phyloP scores from a whole-genome alignment of 2,113 vertebrate genomes.

The Myxocyprinus asiaticus region DNA sequence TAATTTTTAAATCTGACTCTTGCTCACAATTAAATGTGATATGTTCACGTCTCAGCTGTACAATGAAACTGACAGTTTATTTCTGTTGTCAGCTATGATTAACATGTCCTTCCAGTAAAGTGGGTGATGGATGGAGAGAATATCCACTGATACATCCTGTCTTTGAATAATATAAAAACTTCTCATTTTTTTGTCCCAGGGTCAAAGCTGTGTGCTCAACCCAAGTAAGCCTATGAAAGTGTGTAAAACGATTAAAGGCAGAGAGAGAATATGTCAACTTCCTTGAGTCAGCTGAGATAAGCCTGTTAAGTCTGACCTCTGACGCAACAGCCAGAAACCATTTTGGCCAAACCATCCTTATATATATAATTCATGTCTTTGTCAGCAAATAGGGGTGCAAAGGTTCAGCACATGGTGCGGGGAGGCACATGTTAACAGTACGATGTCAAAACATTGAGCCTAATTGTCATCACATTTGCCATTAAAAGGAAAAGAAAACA shows the following conservation, averaged over 20 bases:
- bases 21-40: no score
- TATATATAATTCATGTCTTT: slow-evolving; percentile 31
- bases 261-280: slow-evolving; percentile 27
- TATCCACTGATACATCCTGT: background rate
- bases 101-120: no score
- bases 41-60: no score
- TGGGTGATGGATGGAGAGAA: no score
- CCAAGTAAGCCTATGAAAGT: slow-evolving; percentile 34
- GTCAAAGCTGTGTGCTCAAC: slow-evolving; percentile 21
- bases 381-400: background rate
- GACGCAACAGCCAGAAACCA: slow-evolving; percentile 11
- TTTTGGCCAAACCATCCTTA: slow-evolving; percentile 16
- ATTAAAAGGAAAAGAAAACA: background rate
- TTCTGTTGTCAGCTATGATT: no score
- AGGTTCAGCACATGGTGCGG: background rate
- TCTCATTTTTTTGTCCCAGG: slow-evolving; percentile 2
- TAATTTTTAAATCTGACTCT: no score
- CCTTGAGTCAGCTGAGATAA: slow-evolving; percentile 12
- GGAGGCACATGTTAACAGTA: background rate
- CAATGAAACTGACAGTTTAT: no score
- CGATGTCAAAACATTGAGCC: slow-evolving; percentile 1
- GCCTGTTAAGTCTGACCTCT: slow-evolving; percentile 34
- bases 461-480: background rate
- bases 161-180: background rate
- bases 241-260: slow-evolving; percentile 43